Conservation (phyloP, 2,797 vertebrate species). For the Anguilla obscura region DNA sequence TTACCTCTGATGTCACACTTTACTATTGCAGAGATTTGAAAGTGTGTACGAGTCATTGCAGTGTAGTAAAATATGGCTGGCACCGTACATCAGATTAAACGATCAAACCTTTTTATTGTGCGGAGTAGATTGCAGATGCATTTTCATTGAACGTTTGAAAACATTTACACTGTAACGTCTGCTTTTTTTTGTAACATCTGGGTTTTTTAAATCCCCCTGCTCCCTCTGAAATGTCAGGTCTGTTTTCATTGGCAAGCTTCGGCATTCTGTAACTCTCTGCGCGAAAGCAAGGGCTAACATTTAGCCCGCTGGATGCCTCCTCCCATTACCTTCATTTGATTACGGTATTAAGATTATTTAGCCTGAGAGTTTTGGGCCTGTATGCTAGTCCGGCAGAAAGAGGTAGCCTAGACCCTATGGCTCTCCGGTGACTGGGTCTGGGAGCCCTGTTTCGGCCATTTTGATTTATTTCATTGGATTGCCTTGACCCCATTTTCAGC, state of each 20-base stretch:
- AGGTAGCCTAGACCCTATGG: background rate
- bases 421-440: background rate
- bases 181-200: background rate
- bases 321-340: background rate
- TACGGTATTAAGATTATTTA: background rate
- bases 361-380: background rate
- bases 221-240: background rate
- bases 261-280: background rate
- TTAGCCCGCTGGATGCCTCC: background rate
- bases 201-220: background rate
- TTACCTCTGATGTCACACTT: background rate
- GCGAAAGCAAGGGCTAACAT: background rate
- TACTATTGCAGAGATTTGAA: background rate
- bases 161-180: background rate
- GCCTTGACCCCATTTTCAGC: background rate
- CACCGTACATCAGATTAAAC: background rate
- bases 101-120: background rate
- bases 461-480: background rate
- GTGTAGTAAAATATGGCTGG: background rate
- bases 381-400: background rate
- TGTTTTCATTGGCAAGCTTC: background rate
- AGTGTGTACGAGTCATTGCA: conserved; percentile 7
- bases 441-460: background rate
- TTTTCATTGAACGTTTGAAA: background rate
- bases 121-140: background rate